These are phyloP conservation scores for Alentia gelatinosa DNA, from an alignment of 2,888 invertebrate species.

Conservation along the genomic window DNA sequence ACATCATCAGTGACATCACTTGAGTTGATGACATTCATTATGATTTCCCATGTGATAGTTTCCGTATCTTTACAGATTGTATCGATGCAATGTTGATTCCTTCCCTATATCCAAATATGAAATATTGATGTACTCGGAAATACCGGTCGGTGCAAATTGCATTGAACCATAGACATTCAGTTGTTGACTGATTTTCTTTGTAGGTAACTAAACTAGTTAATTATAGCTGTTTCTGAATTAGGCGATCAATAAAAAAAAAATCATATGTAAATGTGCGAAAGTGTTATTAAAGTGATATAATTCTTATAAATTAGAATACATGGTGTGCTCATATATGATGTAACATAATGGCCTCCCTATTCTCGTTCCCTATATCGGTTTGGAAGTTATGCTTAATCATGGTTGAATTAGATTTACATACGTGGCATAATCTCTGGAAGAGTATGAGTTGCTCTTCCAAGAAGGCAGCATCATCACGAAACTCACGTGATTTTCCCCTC, in stretches of 20 bases:
- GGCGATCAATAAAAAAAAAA: too few relatives aligned
- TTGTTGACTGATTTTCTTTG: too few relatives aligned
- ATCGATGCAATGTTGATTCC: slow-evolving; percentile 45
- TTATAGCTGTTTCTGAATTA: too few relatives aligned
- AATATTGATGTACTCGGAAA: too few relatives aligned
- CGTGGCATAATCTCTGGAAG: slow-evolving; percentile 2
- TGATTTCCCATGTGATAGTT: background rate
- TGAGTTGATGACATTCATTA: background rate
- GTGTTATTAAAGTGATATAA: too few relatives aligned
- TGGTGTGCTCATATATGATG: background rate
- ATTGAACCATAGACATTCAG: too few relatives aligned
- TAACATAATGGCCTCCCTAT: background rate
- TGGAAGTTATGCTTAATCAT: background rate
- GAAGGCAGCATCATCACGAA: background rate
- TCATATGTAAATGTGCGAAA: too few relatives aligned
- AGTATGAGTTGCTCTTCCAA: slow-evolving; percentile 2
- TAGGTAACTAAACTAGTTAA: too few relatives aligned
- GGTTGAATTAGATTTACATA: background rate
- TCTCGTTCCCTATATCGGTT: background rate
- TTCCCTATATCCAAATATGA: too few relatives aligned
- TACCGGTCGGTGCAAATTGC: too few relatives aligned
- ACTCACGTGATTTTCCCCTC: too few relatives aligned
- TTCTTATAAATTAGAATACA: background rate
- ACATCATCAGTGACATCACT: slow-evolving; percentile 1
- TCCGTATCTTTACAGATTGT: background rate